Evolutionary conservation across 2,888 invertebrate genomes (phyloP).

Genomic region (Athalia cordata): DNA sequence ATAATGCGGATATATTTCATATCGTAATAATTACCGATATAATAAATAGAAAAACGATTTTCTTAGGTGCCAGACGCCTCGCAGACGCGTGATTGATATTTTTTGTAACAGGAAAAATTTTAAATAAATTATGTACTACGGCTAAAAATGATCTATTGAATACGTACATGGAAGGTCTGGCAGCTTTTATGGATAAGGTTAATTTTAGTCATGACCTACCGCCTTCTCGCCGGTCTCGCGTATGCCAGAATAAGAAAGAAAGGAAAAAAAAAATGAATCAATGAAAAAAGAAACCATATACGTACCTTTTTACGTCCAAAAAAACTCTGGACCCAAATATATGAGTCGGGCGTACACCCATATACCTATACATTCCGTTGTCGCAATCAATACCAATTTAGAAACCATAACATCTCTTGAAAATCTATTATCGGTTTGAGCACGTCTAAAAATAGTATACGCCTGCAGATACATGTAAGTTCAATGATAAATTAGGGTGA

Average conservation of each 20-base stretch:
- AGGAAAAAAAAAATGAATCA: not conserved
- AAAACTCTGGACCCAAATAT: not conserved
- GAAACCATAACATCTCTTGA: not conserved
- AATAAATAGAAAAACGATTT: not conserved
- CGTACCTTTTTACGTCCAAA: conserved; percentile 8
- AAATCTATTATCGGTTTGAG: not conserved
- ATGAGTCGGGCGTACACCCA: no score
- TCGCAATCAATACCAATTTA: conserved; percentile 8
- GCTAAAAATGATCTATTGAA: no score
- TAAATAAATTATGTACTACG: not conserved
- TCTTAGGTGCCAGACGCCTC: not conserved
- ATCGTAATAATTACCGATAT: no score
- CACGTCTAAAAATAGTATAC: not conserved
- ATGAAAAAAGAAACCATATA: not conserved
- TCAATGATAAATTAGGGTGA: no score
- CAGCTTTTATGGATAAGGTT: conserved; percentile 1
- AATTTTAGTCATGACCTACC: conserved; percentile 33
- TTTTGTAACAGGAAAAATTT: not conserved
- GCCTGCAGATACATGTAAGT: not conserved
- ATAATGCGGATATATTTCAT: no score
- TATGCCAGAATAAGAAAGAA: conserved; percentile 11
- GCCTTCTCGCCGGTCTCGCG: not conserved
- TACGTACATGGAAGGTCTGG: not conserved
- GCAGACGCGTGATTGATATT: not conserved
- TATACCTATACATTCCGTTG: not conserved